phyloP scores from a whole-genome alignment of 2,888 invertebrate species.

The Sesamia inferens region DNA sequence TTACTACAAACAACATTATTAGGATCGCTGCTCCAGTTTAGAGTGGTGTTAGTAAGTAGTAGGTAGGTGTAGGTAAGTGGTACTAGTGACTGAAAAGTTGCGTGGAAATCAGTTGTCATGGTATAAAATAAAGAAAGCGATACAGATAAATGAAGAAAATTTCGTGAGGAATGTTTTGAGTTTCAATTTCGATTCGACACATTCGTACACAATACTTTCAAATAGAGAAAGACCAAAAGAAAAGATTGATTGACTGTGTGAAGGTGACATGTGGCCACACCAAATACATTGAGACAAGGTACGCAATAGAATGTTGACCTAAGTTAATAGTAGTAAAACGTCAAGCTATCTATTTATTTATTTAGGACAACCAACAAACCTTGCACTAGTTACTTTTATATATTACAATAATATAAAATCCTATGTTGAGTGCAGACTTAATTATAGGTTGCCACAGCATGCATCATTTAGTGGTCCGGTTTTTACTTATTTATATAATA shows the following conservation, averaged over 20 bases:
- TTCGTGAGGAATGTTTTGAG: neutral
- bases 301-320: neutral
- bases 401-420: no score
- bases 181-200: neutral
- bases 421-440: no score
- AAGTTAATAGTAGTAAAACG: neutral
- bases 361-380: no score
- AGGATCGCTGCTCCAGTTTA: neutral
- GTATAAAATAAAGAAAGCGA: neutral
- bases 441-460: no score
- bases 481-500: no score
- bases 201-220: neutral
- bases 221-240: neutral
- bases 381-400: no score
- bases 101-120: neutral
- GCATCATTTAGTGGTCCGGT: no score
- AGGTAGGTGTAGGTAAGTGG: neutral
- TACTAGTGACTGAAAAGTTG: neutral
- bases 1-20: conserved; percentile 9
- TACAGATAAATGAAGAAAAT: neutral
- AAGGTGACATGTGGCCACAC: neutral
- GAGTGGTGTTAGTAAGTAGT: neutral
- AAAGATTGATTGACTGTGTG: neutral
- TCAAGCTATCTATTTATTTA: neutral
- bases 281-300: neutral